Percentiles rank a stretch among this genome's conserved stretches.
Evolutionary conservation across 1,140 invertebrate species (phyloP).

Genomic region (Drosophila ohnishii): DNA sequence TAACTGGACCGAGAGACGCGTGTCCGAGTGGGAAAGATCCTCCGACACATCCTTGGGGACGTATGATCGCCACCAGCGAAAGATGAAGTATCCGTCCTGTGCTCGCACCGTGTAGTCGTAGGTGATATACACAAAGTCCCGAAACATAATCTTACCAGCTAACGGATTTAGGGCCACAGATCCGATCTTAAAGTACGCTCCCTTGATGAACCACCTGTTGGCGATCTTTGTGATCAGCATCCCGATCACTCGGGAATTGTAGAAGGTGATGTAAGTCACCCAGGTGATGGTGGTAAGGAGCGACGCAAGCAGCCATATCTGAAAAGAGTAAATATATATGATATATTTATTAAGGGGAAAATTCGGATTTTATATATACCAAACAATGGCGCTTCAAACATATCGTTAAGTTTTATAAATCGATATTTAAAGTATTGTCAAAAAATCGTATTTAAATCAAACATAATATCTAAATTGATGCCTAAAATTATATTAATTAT

Average conservation of each 20-base stretch:
- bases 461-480: no score
- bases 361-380: no score
- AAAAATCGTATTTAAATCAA: no score
- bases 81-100: constrained; percentile 98
- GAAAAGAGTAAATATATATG: not conserved
- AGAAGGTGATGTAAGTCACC: constrained; percentile 97
- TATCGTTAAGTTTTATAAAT: no score
- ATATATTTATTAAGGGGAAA: no score
- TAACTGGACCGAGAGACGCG: constrained; percentile 95
- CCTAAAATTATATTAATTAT: no score
- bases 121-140: constrained; percentile 96
- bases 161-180: constrained; percentile 97
- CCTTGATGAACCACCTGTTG: constrained; percentile 93
- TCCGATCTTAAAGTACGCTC: constrained; percentile 95
- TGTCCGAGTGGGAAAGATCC: constrained; percentile 98
- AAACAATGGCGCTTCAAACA: no score
- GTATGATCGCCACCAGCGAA: constrained; percentile 98
- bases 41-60: constrained; percentile 97
- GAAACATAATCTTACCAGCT: constrained; percentile 99
- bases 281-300: constrained; percentile 90
- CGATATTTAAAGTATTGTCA: no score
- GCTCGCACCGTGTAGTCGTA: constrained; percentile 96
- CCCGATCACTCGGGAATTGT: constrained; percentile 96
- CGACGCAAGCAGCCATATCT: constrained; percentile 88
- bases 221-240: constrained; percentile 94